Evolutionary conservation across 2,888 invertebrate genomes (phyloP).

Genomic region (Eupithecia pulchellata): DNA sequence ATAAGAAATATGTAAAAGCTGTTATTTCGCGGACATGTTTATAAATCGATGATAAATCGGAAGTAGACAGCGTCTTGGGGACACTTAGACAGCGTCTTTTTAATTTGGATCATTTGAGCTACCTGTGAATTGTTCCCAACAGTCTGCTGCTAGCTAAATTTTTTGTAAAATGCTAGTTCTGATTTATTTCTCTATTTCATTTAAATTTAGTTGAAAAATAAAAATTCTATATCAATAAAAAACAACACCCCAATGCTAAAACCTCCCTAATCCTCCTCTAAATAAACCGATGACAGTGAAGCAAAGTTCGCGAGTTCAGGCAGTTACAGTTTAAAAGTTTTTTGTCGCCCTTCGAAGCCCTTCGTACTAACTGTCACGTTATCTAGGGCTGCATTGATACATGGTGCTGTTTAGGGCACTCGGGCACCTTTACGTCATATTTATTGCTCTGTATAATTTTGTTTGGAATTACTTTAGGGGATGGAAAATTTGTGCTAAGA

Average conservation of each 20-base stretch:
- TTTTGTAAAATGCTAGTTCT: no score
- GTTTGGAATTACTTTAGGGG: slow-evolving; percentile 45
- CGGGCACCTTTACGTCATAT: slow-evolving; percentile 47
- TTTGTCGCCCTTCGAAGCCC: slow-evolving; percentile 56
- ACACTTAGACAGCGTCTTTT: no score
- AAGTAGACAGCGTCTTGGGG: no score
- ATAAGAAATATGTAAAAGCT: no score
- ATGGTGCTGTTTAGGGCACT: slow-evolving; percentile 70
- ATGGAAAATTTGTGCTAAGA: slow-evolving; percentile 24
- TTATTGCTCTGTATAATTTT: slow-evolving; percentile 43
- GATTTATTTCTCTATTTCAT: no score
- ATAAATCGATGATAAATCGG: no score
- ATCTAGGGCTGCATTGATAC: slow-evolving; percentile 61
- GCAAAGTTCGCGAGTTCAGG: slow-evolving; percentile 58
- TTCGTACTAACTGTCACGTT: slow-evolving; percentile 3
- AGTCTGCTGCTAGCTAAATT: no score
- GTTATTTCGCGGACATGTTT: no score
- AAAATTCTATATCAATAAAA: no score
- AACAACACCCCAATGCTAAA: slow-evolving; percentile 30
- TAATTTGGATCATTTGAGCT: no score
- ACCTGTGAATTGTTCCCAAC: no score
- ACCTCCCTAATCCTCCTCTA: slow-evolving; percentile 54
- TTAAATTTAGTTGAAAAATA: no score
- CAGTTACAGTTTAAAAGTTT: slow-evolving; percentile 62
- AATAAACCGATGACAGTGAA: slow-evolving; percentile 67